Conservation (phyloP, 2,888 invertebrate species). For the Drosophila parthenogenetica region DNA sequence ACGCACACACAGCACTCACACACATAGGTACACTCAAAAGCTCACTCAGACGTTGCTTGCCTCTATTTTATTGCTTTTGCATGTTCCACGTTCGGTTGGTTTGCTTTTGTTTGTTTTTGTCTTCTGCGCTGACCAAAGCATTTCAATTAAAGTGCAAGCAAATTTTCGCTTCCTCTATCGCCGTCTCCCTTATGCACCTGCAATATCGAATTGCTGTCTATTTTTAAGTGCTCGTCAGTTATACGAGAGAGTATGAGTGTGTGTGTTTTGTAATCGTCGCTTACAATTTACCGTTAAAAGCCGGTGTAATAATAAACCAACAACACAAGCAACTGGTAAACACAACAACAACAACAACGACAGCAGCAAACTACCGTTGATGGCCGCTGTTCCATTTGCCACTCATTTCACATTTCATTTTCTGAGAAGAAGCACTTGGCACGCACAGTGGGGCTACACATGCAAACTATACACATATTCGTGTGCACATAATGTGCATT, state of each 20-base stretch:
- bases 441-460: constrained; percentile 61
- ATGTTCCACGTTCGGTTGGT: constrained; percentile 43
- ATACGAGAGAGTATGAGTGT: constrained; percentile 10
- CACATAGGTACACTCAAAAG: background rate
- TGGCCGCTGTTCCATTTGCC: constrained; percentile 39
- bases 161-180: constrained; percentile 67
- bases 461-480: constrained; percentile 11
- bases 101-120: constrained; percentile 35
- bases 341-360: constrained; percentile 44
- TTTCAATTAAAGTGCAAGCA: constrained; percentile 72
- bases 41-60: constrained; percentile 27
- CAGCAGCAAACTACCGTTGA: constrained; percentile 34
- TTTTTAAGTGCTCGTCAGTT: constrained; percentile 21
- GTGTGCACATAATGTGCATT: constrained; percentile 37
- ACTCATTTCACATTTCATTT: constrained; percentile 48
- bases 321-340: constrained; percentile 32
- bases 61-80: constrained; percentile 56
- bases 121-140: constrained; percentile 40
- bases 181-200: constrained; percentile 55
- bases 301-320: constrained; percentile 66
- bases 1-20: constrained; percentile 11
- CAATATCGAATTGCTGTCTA: constrained; percentile 32
- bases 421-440: constrained; percentile 49
- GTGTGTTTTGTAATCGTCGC: constrained; percentile 67
- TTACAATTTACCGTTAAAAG: constrained; percentile 70